Conservation (phyloP, 2,113 vertebrate species). For the Brachyistius frenatus region DNA sequence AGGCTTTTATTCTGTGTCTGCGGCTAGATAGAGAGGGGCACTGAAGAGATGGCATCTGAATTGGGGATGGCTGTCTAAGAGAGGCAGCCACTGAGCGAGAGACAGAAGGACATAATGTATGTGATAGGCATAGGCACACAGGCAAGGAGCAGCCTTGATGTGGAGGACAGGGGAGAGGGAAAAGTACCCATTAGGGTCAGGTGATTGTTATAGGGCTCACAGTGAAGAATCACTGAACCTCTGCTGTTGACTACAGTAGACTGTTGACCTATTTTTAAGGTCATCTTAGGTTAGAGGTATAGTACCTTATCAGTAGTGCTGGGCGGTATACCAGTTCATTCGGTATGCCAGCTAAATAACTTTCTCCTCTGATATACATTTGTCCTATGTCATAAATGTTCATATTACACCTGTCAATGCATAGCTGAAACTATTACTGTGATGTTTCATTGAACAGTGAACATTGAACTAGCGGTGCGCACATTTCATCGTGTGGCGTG, state of each 20-base stretch:
- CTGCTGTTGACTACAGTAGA: constrained; percentile 31
- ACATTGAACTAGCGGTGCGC: too few relatives aligned
- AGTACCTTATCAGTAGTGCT: too few relatives aligned
- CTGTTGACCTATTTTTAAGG: constrained; percentile 20
- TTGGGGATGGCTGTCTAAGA: constrained; percentile 52
- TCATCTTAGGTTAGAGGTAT: constrained; percentile 33
- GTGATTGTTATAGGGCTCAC: constrained; percentile 38
- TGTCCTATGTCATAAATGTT: too few relatives aligned
- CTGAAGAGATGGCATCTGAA: constrained; percentile 74
- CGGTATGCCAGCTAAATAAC: too few relatives aligned
- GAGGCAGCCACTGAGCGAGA: constrained; percentile 41
- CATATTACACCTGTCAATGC: too few relatives aligned
- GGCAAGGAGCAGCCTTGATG: constrained; percentile 32
- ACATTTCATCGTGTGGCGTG: too few relatives aligned
- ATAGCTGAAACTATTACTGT: too few relatives aligned
- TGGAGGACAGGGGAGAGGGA: constrained; percentile 2
- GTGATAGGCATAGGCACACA: constrained; percentile 40
- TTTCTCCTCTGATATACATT: too few relatives aligned
- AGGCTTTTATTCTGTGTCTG: constrained; percentile 81
- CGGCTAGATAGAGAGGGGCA: constrained; percentile 68
- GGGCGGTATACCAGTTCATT: too few relatives aligned
- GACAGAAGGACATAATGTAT: constrained; percentile 56
- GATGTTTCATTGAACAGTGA: too few relatives aligned
- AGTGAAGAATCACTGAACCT: constrained; percentile 24
- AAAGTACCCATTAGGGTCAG: constrained; percentile 54